A percentile compares a stretch with the other conserved stretches of the same genome.
Evolutionary conservation across 2,113 vertebrate species (phyloP).

Genomic region (Amazona vittata): DNA sequence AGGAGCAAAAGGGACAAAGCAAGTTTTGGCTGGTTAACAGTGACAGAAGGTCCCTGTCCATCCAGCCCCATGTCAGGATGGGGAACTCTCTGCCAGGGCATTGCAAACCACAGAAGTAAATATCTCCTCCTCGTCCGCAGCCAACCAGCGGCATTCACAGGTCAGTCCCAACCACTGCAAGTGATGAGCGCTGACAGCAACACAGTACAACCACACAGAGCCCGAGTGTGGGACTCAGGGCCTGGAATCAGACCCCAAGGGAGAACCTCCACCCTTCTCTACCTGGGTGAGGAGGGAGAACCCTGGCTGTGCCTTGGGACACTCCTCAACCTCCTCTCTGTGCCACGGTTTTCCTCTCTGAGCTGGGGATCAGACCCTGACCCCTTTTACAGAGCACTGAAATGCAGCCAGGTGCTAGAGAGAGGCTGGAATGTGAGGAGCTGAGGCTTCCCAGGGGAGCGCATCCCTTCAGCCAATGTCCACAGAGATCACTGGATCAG

Average conservation of each 20-base stretch:
- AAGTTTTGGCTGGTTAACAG: conserved; percentile 22
- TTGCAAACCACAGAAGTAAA: conserved; percentile 37
- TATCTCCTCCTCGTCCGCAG: conserved; percentile 5
- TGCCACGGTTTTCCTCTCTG: not conserved
- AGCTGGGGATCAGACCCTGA: not conserved
- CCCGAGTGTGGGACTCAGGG: not conserved
- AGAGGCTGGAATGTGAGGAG: not conserved
- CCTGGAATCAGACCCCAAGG: not conserved
- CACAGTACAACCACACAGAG: not conserved
- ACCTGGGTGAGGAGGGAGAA: not conserved
- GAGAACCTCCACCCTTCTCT: not conserved
- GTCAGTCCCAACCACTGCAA: not conserved
- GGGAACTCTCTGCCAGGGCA: conserved; percentile 12
- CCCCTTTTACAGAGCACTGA: not conserved
- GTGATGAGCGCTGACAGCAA: not conserved
- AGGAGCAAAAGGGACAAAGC: conserved; percentile 36
- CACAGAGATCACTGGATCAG: conserved; percentile 35
- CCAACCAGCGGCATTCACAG: conserved; percentile 36
- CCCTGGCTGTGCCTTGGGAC: fast-evolving
- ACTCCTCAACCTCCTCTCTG: not conserved
- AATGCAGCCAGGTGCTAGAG: not conserved
- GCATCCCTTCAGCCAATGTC: not conserved
- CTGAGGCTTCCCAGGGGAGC: not conserved
- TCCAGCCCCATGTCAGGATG: conserved; percentile 34
- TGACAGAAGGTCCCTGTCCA: not conserved